A percentile compares a stretch with the other conserved stretches of the same genome.
Conservation (phyloP, 2,888 invertebrate species). For the Lordiphosa andalusiaca region DNA sequence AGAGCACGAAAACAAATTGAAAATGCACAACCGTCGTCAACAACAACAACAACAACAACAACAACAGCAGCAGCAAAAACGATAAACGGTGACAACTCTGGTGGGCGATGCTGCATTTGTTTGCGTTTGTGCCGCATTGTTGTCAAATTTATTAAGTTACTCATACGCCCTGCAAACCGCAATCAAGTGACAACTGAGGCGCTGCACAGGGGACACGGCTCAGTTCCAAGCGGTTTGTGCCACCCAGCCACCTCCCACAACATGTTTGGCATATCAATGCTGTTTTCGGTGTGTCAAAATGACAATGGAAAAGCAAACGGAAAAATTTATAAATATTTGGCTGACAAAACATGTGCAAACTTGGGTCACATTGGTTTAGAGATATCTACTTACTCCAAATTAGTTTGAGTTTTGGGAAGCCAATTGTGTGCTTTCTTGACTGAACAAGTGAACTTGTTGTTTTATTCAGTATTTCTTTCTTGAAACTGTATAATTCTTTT, state of each 20-base stretch:
- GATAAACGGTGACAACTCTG: conserved; percentile 51
- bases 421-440: too few relatives aligned
- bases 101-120: conserved; percentile 48
- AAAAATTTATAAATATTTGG: conserved; percentile 11
- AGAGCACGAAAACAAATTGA: conserved; percentile 69
- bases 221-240: conserved; percentile 18
- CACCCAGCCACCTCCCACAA: conserved; percentile 23
- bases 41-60: conserved; percentile 16
- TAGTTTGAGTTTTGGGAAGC: too few relatives aligned
- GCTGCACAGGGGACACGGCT: not conserved
- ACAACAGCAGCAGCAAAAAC: conserved; percentile 3
- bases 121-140: conserved; percentile 65
- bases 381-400: too few relatives aligned
- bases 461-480: too few relatives aligned
- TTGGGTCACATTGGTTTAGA: not conserved
- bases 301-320: conserved; percentile 34
- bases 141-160: conserved; percentile 75
- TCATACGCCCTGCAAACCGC: conserved; percentile 57
- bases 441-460: too few relatives aligned
- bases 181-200: conserved; percentile 44
- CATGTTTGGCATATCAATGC: conserved; percentile 61
- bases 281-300: conserved; percentile 61
- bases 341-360: conserved; percentile 7
- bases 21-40: conserved; percentile 45
- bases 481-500: too few relatives aligned